These are phyloP conservation scores for Cydia amplana DNA, from an alignment of 1,140 invertebrate genomes.

Conservation along the genomic window DNA sequence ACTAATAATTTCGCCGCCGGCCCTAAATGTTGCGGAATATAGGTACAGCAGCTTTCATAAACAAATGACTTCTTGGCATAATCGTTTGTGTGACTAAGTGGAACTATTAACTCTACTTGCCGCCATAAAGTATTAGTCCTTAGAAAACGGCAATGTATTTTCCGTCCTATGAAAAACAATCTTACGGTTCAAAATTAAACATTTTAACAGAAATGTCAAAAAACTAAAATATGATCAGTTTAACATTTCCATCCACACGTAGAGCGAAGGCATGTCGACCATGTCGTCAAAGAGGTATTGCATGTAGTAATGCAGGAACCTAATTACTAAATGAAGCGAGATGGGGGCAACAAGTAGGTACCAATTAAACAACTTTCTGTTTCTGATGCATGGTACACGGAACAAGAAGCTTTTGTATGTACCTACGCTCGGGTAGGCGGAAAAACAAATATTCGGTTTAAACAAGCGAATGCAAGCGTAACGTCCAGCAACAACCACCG, in stretches of 20 bases:
- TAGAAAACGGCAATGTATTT: background rate
- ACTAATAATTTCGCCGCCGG: conserved; percentile 38
- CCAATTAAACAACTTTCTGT: conserved; percentile 16
- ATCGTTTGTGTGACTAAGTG: conserved; percentile 4
- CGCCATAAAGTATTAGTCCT: background rate
- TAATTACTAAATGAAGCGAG: conserved; percentile 19
- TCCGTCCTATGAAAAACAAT: background rate
- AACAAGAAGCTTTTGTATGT: conserved; percentile 10
- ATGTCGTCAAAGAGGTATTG: no score
- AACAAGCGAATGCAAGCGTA: conserved; percentile 53
- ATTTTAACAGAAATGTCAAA: background rate
- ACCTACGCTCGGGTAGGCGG: conserved; percentile 37
- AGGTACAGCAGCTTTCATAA: conserved; percentile 22
- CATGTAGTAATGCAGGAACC: background rate
- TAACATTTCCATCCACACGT: background rate
- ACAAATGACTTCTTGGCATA: conserved; percentile 25
- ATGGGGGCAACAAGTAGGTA: background rate
- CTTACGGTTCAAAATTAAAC: background rate
- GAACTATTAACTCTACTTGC: background rate
- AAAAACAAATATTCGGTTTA: conserved; percentile 56
- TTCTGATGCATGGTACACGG: conserved; percentile 6
- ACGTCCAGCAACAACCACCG: conserved; percentile 51
- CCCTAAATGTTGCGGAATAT: conserved; percentile 24
- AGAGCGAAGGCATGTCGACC: background rate
- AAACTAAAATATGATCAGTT: background rate